These are phyloP conservation scores for Apus apus DNA, from an alignment of 2,113 vertebrate species.

Conservation along the genomic window DNA sequence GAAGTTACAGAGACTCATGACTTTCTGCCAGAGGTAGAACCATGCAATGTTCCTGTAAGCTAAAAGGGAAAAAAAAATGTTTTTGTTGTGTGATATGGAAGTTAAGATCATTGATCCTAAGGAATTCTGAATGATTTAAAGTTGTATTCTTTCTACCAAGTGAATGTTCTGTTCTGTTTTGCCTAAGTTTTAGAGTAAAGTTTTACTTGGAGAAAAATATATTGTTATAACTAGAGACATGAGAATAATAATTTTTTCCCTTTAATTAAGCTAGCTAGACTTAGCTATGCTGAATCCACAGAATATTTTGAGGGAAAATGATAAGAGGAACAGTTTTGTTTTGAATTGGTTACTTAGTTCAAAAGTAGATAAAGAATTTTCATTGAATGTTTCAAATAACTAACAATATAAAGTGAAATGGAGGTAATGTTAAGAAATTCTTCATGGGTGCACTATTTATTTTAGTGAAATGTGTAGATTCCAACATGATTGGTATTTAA, in stretches of 20 bases:
- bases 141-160: neutral
- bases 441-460: neutral
- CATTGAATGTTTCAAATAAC: neutral
- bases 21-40: neutral
- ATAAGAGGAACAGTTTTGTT: neutral
- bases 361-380: neutral
- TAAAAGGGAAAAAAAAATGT: neutral
- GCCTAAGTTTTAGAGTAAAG: neutral
- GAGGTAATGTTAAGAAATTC: neutral
- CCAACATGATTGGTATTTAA: neutral
- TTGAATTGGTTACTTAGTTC: neutral
- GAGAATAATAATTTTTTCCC: neutral
- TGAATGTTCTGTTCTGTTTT: neutral
- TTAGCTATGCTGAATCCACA: neutral
- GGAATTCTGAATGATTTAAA: neutral
- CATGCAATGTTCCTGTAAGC: neutral
- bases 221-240: fast-evolving
- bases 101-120: neutral
- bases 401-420: neutral
- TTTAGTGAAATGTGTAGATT: neutral
- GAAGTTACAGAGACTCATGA: neutral
- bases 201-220: neutral
- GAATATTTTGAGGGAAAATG: neutral
- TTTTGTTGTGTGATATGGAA: neutral
- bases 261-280: neutral